Conservation (phyloP, 2,797 vertebrate genomes). For the Percopsis omiscomaycus region DNA sequence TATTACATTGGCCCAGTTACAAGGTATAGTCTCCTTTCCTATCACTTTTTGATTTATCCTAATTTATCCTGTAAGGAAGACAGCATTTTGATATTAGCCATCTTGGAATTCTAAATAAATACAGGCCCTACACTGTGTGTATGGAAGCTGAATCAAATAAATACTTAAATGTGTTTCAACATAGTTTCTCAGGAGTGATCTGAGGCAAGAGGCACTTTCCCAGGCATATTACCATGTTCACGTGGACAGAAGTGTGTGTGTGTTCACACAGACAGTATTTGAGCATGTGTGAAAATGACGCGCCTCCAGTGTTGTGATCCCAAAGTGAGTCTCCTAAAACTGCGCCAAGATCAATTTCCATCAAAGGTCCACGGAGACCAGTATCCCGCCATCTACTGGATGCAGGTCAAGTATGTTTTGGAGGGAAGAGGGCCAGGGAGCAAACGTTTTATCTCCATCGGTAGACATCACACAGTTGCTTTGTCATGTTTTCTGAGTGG, state of each 20-base stretch:
- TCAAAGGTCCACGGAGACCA: conserved; percentile 56
- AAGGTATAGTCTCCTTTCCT: too few species aligned
- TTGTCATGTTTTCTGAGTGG: conserved; percentile 43
- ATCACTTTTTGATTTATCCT: too few species aligned
- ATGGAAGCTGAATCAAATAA: background rate
- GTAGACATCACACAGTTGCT: conserved; percentile 50
- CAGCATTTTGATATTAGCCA: too few species aligned
- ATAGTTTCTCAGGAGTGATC: conserved; percentile 37
- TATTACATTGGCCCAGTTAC: too few species aligned
- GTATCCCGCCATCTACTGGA: conserved; percentile 65
- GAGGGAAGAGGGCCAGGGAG: conserved; percentile 49
- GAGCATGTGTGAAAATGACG: conserved; percentile 60
- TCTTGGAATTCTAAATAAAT: too few species aligned
- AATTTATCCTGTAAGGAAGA: too few species aligned
- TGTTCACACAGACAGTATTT: conserved; percentile 54
- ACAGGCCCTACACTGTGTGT: background rate
- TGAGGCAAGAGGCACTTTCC: conserved; percentile 38
- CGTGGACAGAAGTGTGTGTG: conserved; percentile 23
- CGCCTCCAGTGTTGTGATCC: conserved; percentile 31
- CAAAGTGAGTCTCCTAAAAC: conserved; percentile 54
- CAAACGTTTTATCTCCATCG: conserved; percentile 57
- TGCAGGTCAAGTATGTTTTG: conserved; percentile 65
- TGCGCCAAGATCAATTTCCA: conserved; percentile 69
- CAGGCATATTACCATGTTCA: conserved; percentile 42
- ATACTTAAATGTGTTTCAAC: conserved; percentile 20